Conservation (phyloP, 2,797 vertebrate genomes). For the Hybognathus amarus region DNA sequence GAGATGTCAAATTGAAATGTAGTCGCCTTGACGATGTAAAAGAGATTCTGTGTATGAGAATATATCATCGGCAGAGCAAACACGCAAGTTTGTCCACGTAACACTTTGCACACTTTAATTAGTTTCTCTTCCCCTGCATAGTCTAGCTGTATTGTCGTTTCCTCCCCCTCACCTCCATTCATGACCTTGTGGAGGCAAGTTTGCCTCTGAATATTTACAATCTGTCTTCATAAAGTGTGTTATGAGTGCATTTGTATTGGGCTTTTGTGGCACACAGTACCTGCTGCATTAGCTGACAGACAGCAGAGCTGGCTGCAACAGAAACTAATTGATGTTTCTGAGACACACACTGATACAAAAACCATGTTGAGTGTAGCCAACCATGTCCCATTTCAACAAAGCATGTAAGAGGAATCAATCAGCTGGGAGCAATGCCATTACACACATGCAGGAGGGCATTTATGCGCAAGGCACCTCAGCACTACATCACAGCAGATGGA, state of each 20-base stretch:
- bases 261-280: background rate
- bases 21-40: conserved; percentile 51
- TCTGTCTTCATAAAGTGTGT: conserved; percentile 24
- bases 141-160: conserved; percentile 7
- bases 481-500: conserved; percentile 42
- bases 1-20: conserved; percentile 54
- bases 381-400: conserved; percentile 46
- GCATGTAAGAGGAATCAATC: conserved; percentile 48
- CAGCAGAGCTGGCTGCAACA: conserved; percentile 1
- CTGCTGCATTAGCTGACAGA: conserved; percentile 26
- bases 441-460: conserved; percentile 3
- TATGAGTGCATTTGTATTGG: conserved; percentile 10
- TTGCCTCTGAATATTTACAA: conserved; percentile 6
- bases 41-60: conserved; percentile 35
- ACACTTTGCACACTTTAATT: conserved; percentile 21
- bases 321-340: conserved; percentile 44
- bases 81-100: background rate
- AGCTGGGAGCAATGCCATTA: conserved; percentile 37
- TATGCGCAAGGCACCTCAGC: conserved; percentile 7
- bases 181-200: conserved; percentile 6
- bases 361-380: conserved; percentile 33
- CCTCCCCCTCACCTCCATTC: background rate
- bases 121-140: conserved; percentile 13
- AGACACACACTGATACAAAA: conserved; percentile 49
- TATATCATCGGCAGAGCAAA: conserved; percentile 52